phyloP scores from a whole-genome alignment of 2,797 vertebrate genomes.

The Crossoptilon crossoptilon region DNA sequence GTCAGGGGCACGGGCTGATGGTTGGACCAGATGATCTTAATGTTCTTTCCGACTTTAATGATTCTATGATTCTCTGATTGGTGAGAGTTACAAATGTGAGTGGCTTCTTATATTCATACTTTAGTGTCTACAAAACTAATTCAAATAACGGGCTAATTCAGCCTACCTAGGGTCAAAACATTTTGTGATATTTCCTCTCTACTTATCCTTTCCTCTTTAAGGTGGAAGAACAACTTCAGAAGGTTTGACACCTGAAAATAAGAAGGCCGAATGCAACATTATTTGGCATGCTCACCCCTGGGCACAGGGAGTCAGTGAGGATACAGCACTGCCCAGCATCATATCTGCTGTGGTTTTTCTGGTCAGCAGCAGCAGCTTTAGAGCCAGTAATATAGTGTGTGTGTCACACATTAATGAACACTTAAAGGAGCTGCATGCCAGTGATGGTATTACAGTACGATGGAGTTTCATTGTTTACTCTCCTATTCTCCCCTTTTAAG shows the following conservation, averaged over 20 bases:
- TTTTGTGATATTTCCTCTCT: background rate
- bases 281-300: accelerated
- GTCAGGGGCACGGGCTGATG: too few species aligned
- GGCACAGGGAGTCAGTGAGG: accelerated
- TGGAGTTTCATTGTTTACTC: background rate
- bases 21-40: too few species aligned
- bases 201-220: background rate
- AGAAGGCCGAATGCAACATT: background rate
- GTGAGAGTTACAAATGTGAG: background rate
- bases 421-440: accelerated
- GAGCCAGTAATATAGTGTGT: accelerated
- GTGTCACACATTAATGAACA: background rate
- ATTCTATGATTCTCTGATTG: background rate
- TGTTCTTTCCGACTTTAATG: too few species aligned
- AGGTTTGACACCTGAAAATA: background rate
- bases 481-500: background rate
- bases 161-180: background rate
- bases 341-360: background rate
- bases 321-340: accelerated
- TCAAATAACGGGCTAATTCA: background rate
- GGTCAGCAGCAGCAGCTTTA: background rate
- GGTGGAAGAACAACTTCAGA: background rate
- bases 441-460: too few species aligned
- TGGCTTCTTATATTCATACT: background rate
- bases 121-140: background rate